Evolutionary conservation across 2,797 vertebrate species (phyloP).

Genomic region (Xenentodon cancila): DNA sequence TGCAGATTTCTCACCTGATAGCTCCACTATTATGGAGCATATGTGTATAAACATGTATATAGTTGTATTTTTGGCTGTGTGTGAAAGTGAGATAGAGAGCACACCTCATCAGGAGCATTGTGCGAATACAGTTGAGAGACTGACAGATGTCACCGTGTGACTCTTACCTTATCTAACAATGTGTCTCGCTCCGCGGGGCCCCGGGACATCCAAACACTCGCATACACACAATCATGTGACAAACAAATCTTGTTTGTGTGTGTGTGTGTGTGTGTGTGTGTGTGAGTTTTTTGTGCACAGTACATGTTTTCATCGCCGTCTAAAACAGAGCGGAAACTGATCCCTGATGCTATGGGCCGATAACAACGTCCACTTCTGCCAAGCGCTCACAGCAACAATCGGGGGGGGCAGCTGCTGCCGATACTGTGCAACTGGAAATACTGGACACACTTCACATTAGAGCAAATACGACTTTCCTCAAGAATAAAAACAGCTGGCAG

Average conservation of each 20-base stretch:
- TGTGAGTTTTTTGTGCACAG: slow-evolving; percentile 30
- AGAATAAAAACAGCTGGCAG: neutral
- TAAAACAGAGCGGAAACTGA: slow-evolving; percentile 73
- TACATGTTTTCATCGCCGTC: slow-evolving; percentile 55
- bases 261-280: slow-evolving; percentile 11
- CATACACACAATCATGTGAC: slow-evolving; percentile 17
- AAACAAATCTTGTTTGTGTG: slow-evolving; percentile 19
- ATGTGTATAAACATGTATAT: slow-evolving; percentile 3
- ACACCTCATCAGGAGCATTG: slow-evolving; percentile 67
- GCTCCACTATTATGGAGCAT: neutral
- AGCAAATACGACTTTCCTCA: slow-evolving; percentile 32
- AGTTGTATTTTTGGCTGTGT: slow-evolving; percentile 1
- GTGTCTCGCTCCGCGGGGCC: slow-evolving; percentile 42
- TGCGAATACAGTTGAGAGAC: slow-evolving; percentile 58
- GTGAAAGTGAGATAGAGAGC: neutral
- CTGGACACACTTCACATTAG: slow-evolving; percentile 23
- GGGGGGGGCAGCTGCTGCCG: slow-evolving; percentile 24
- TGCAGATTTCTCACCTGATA: slow-evolving; percentile 51
- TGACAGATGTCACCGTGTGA: slow-evolving; percentile 72
- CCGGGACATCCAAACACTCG: slow-evolving; percentile 33
- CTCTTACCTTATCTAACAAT: slow-evolving; percentile 60
- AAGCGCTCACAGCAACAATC: slow-evolving; percentile 54
- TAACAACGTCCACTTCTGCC: slow-evolving; percentile 59
- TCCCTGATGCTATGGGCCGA: slow-evolving; percentile 72
- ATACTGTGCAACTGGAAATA: slow-evolving; percentile 49